Percentiles rank a stretch among this genome's conserved stretches.
phyloP scores from a whole-genome alignment of 2,113 vertebrate species.

The Probosciger aterrimus region DNA sequence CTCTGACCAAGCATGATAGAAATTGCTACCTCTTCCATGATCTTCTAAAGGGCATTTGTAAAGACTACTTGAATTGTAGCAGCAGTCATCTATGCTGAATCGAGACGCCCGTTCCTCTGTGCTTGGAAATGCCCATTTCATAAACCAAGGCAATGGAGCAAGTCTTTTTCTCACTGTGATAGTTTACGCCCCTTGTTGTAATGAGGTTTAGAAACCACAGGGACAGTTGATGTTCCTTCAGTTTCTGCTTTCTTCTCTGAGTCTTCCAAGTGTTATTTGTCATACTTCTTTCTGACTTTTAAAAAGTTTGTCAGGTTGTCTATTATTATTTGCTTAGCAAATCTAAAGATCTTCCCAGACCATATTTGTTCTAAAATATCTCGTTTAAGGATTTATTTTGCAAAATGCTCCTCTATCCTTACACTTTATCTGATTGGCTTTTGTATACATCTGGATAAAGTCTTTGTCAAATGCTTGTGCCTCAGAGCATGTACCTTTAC shows the following conservation, averaged over 20 bases:
- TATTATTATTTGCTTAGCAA: not conserved
- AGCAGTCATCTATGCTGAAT: not conserved
- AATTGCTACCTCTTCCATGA: not conserved
- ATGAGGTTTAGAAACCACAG: not conserved
- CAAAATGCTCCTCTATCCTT: not conserved
- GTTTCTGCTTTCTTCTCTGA: not conserved
- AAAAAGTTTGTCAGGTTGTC: not conserved
- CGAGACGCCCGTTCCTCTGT: not conserved
- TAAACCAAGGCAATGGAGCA: not conserved
- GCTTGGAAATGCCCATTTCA: not conserved
- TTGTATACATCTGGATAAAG: not conserved
- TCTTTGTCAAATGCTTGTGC: rapidly evolving
- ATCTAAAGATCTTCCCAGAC: not conserved
- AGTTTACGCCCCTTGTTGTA: not conserved
- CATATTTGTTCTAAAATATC: not conserved
- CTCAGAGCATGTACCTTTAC: not conserved
- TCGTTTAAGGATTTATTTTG: not conserved
- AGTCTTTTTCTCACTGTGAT: not conserved
- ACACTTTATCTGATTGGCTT: not conserved
- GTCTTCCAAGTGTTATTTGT: not conserved
- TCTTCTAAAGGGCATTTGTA: not conserved
- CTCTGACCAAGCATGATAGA: not conserved
- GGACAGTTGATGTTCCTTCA: not conserved
- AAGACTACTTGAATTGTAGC: not conserved
- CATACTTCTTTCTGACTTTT: not conserved